These are phyloP conservation scores for Cheilosia urbana DNA, from an alignment of 2,888 invertebrate genomes.

Conservation along the genomic window DNA sequence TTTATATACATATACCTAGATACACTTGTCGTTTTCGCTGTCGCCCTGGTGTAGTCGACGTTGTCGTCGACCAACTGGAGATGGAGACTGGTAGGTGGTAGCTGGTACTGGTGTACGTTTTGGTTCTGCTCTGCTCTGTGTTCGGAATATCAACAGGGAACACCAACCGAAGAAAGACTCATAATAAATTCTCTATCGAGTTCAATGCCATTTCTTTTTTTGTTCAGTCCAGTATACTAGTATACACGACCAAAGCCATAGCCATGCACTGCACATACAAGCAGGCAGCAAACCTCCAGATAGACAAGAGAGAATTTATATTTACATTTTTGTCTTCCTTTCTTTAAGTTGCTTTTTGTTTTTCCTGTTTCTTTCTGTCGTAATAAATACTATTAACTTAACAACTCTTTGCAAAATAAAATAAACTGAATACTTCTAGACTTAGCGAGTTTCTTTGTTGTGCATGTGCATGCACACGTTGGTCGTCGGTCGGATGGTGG, in stretches of 20 bases:
- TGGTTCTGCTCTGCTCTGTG: constrained; percentile 10
- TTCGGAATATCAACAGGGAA: constrained; percentile 58
- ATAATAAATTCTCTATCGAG: constrained; percentile 66
- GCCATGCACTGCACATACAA: background rate
- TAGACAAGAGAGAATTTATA: constrained; percentile 53
- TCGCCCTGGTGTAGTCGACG: constrained; percentile 9
- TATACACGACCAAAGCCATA: too few species aligned
- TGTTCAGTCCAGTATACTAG: constrained; percentile 23
- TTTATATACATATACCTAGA: constrained; percentile 30
- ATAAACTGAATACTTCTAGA: constrained; percentile 38
- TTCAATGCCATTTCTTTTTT: constrained; percentile 72
- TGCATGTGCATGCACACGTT: constrained; percentile 43
- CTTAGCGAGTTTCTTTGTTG: constrained; percentile 66
- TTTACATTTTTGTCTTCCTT: constrained; percentile 57
- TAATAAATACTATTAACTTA: constrained; percentile 65
- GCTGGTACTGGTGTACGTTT: constrained; percentile 23
- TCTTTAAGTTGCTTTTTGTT: constrained; percentile 17
- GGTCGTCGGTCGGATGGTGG: background rate
- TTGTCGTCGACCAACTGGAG: constrained; percentile 61
- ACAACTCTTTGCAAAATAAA: constrained; percentile 52
- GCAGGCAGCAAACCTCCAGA: constrained; percentile 34
- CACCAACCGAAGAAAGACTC: constrained; percentile 56
- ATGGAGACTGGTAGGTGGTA: constrained; percentile 69
- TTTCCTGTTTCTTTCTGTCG: constrained; percentile 45
- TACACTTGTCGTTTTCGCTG: constrained; percentile 54